Base-by-base conservation (phyloP, 2,888 invertebrate genomes). In the Eubasilissa splendida region DNA sequence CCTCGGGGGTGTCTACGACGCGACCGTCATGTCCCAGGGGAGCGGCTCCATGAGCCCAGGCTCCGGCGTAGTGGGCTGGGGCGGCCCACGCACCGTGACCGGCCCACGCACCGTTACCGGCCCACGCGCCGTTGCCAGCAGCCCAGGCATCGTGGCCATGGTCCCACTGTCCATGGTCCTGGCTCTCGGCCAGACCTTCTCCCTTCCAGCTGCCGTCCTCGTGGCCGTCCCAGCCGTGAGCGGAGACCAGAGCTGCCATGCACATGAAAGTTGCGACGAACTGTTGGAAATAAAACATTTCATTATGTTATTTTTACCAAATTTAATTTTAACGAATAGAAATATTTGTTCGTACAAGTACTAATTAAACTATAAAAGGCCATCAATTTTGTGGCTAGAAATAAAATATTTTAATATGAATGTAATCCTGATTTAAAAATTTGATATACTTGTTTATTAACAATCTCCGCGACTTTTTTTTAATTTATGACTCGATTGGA, bases 1-100 rank as follows among this genome's bases (percentile, higher is more conserved):
- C 93, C 87, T 92, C 93, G 81, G 92, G 92, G 70, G 92, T 92
- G 87, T 92, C 93, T 12, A 71, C 54, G 86, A 93, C 91, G 84
- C 91, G 91, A 59, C 90, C 91, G 76, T 91, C 92, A 73, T 89
- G 76, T 58, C 60, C 68, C 0, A n/a, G 4, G 22, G 59, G 52
- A 14, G 59, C 58, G 50, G 78, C 79, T n/a, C 79, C 79, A 65
- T 79, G 79, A 14, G n/a, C n/a, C n/a, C 68, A 66, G 56, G 70
- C 77, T 70, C 77, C 68, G 10, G 76, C 65, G n/a, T 65, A 60
- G 50, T 65, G 76, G 10, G 5, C 74, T 3, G n/a, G 60, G 31
- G 59, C 68, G 31, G 53, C 56, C 70, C 77, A 77, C 4, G 66
- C 66, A 10, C 66, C 77, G 12, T 56, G 66, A 11, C 42, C 33